phyloP scores from a whole-genome alignment of 1,140 invertebrate genomes.

The Tetramorium alpestre region DNA sequence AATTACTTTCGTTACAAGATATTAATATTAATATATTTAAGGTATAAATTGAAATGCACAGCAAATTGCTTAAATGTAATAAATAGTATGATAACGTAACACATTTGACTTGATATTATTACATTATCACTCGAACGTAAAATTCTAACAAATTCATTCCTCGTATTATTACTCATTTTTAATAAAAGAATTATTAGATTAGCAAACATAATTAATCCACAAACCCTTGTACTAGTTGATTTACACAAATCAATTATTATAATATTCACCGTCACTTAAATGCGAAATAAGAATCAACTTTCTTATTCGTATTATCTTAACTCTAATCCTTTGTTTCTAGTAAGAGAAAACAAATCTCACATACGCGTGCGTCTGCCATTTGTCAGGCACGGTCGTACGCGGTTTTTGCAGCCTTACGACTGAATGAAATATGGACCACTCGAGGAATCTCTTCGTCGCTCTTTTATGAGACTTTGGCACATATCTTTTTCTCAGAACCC shows the following conservation, averaged over 20 bases:
- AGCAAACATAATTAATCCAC: not conserved
- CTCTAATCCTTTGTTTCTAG: slow-evolving; percentile 31
- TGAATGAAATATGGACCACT: slow-evolving; percentile 42
- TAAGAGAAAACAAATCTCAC: slow-evolving; percentile 14
- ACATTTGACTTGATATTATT: not conserved
- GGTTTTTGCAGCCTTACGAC: slow-evolving; percentile 23
- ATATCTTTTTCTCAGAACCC: slow-evolving; percentile 25
- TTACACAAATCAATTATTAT: slow-evolving; percentile 42
- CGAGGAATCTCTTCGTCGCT: slow-evolving; percentile 18
- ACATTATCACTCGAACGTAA: not conserved
- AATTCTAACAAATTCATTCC: not conserved
- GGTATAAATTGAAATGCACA: not conserved
- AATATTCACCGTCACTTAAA: slow-evolving; percentile 60
- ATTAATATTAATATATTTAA: slow-evolving; percentile 34
- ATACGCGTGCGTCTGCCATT: slow-evolving; percentile 55
- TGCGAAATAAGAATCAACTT: slow-evolving; percentile 55
- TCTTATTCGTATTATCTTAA: slow-evolving; percentile 27
- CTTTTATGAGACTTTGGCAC: slow-evolving; percentile 23
- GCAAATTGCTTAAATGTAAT: slow-evolving; percentile 14
- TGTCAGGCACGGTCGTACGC: slow-evolving; percentile 36
- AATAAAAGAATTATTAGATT: not conserved
- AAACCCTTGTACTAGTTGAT: slow-evolving; percentile 31
- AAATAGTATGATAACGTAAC: not conserved
- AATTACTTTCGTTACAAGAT: not conserved
- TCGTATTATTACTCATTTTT: not conserved